Percentiles rank a stretch among this genome's conserved stretches.
phyloP scores from a whole-genome alignment of 1,140 invertebrate genomes.

The Rhyzopertha dominica region DNA sequence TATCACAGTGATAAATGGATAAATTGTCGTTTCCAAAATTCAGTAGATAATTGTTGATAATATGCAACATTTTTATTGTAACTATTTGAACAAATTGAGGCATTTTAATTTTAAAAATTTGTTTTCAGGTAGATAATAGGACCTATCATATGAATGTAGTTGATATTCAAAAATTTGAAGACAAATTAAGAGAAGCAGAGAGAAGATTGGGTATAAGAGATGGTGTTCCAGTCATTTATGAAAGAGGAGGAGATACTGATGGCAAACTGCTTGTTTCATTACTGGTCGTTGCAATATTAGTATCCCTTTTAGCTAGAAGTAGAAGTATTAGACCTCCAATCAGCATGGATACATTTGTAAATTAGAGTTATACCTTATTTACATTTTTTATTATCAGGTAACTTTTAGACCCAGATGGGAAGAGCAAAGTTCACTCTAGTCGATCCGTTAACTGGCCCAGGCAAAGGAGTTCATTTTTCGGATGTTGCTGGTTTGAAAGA shows the following conservation, averaged over 20 bases:
- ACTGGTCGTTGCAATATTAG: constrained; percentile 59
- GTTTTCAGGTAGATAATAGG: constrained; percentile 55
- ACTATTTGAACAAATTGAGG: too few relatives aligned
- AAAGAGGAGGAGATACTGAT: constrained; percentile 66
- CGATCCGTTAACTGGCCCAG: constrained; percentile 74
- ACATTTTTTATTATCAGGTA: too few relatives aligned
- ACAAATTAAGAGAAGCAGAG: constrained; percentile 81
- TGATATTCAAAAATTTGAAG: constrained; percentile 78
- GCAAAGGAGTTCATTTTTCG: constrained; percentile 84
- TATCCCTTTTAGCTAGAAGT: constrained; percentile 63
- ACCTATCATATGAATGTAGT: constrained; percentile 79
- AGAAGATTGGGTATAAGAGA: constrained; percentile 69
- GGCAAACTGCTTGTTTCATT: constrained; percentile 67
- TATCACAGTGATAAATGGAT: too few relatives aligned
- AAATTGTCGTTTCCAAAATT: too few relatives aligned
- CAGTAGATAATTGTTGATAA: too few relatives aligned
- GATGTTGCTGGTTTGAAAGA: constrained; percentile 96
- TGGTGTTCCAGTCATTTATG: constrained; percentile 78
- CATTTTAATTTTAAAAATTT: constrained; percentile 19
- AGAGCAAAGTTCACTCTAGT: constrained; percentile 89
- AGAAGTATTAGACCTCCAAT: constrained; percentile 63
- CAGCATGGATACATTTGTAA: constrained; percentile 71
- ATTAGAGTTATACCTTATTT: too few relatives aligned
- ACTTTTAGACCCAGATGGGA: constrained; percentile 67
- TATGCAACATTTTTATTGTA: too few relatives aligned